Conservation (phyloP, 2,888 invertebrate genomes). For the Copidosoma aretas region DNA sequence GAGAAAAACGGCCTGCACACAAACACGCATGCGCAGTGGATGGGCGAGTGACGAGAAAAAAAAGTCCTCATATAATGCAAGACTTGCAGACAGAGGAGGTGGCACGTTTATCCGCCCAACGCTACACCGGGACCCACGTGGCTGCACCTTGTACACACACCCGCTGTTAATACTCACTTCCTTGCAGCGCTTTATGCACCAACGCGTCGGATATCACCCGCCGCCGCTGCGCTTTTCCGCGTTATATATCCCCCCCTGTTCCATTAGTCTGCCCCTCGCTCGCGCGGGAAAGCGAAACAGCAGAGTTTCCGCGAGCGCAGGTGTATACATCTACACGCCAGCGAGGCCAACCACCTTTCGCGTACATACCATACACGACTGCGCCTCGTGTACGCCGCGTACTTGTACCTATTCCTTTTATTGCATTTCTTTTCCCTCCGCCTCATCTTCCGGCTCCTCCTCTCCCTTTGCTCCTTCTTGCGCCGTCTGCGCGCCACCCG, state of each 20-base stretch:
- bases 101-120: too few species aligned
- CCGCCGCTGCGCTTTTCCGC: conserved; percentile 20
- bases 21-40: too few species aligned
- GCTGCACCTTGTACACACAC: not conserved
- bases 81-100: too few species aligned
- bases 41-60: too few species aligned
- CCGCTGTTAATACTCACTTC: conserved; percentile 57
- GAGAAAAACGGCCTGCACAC: too few species aligned
- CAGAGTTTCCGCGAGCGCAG: conserved; percentile 18
- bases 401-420: conserved; percentile 32
- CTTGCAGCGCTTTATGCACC: conserved; percentile 53
- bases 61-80: too few species aligned
- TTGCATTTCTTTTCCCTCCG: conserved; percentile 30
- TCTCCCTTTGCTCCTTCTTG: not conserved
- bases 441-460: conserved; percentile 28
- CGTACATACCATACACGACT: too few species aligned
- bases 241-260: conserved; percentile 12
- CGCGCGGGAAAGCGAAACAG: conserved; percentile 22
- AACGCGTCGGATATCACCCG: conserved; percentile 17
- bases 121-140: too few species aligned
- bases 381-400: too few species aligned
- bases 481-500: conserved; percentile 17
- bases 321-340: too few species aligned
- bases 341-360: conserved; percentile 37
- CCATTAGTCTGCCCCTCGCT: conserved; percentile 13